These are phyloP conservation scores for Andrena flavipes DNA, from an alignment of 2,888 invertebrate species.

Conservation along the genomic window DNA sequence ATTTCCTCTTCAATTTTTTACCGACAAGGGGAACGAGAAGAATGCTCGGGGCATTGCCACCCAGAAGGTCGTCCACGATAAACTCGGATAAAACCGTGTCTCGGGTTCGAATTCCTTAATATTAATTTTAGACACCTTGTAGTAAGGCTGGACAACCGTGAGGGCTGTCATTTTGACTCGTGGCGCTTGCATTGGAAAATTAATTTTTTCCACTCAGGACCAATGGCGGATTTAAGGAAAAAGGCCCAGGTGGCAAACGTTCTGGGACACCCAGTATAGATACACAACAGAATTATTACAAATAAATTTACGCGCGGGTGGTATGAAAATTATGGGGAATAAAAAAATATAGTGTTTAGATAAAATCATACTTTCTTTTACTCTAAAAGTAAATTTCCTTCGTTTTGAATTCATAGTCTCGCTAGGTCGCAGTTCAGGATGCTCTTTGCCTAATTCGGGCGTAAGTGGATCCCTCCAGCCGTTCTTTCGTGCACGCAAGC, in stretches of 20 bases:
- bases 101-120: conserved; percentile 19
- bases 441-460: neutral
- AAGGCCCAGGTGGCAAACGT: too few species aligned
- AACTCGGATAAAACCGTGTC: neutral
- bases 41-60: conserved; percentile 38
- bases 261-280: too few species aligned
- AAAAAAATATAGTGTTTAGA: too few species aligned
- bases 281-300: too few species aligned
- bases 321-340: too few species aligned
- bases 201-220: neutral
- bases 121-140: conserved; percentile 37
- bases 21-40: conserved; percentile 10
- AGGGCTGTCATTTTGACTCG: neutral
- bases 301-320: too few species aligned
- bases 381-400: neutral
- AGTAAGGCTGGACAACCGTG: neutral
- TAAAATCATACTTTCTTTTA: too few species aligned
- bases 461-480: neutral
- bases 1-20: neutral
- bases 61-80: conserved; percentile 1
- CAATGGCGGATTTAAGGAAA: neutral
- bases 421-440: neutral
- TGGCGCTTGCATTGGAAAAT: neutral
- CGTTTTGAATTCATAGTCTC: neutral
- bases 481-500: neutral